phyloP scores from a whole-genome alignment of 1,140 invertebrate species.

The Pseudoatta argentina region DNA sequence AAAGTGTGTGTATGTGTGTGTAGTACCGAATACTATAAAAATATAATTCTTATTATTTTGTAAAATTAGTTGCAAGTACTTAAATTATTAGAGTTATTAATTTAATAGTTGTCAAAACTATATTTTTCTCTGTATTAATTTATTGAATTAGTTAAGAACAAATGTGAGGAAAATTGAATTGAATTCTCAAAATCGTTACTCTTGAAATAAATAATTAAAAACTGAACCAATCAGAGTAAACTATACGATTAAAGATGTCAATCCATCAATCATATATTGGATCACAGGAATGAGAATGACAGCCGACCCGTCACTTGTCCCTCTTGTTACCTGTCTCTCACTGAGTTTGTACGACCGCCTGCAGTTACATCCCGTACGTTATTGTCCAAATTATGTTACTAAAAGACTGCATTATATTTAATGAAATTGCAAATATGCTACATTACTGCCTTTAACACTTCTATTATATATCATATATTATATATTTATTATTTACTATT shows the following conservation, averaged over 20 bases:
- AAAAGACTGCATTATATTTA: not conserved
- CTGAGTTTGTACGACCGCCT: not conserved
- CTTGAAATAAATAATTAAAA: slow-evolving; percentile 18
- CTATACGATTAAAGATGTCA: slow-evolving; percentile 26
- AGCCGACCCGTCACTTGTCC: slow-evolving; percentile 9
- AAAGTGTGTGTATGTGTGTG: too few relatives aligned
- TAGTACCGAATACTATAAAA: too few relatives aligned
- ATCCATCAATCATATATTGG: slow-evolving; percentile 38
- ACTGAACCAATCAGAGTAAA: slow-evolving; percentile 19
- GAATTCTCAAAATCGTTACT: not conserved
- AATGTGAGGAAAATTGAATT: not conserved
- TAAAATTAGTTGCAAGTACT: too few relatives aligned
- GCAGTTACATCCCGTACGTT: not conserved
- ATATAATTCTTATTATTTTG: too few relatives aligned
- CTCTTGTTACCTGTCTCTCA: slow-evolving; percentile 20
- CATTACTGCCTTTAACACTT: not conserved
- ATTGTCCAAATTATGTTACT: not conserved
- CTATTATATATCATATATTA: not conserved
- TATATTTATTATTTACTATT: too few relatives aligned
- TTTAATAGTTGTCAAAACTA: too few relatives aligned
- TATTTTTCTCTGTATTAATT: not conserved
- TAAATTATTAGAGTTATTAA: too few relatives aligned
- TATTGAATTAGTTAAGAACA: not conserved
- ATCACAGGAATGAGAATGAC: slow-evolving; percentile 37
- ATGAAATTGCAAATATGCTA: not conserved